These are phyloP conservation scores for Drosophila infuscata DNA, from an alignment of 2,888 invertebrate species.

Conservation along the genomic window DNA sequence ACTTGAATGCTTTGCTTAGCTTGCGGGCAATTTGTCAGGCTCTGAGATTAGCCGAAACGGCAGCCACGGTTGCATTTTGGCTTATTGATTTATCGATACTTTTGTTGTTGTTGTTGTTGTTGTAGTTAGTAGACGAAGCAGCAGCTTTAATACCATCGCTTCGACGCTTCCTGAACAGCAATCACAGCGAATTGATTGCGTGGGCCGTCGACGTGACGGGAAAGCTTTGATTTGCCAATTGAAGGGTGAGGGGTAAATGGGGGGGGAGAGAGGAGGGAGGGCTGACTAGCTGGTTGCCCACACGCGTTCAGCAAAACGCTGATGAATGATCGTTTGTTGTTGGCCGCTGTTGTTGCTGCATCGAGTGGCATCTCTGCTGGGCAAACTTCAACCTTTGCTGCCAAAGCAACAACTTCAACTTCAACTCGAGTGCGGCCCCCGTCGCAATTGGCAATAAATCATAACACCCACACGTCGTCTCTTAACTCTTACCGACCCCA, in stretches of 20 bases:
- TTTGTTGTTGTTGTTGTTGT: constrained; percentile 11
- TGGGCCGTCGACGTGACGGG: constrained; percentile 44
- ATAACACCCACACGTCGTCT: constrained; percentile 70
- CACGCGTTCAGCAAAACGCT: constrained; percentile 55
- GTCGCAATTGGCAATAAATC: constrained; percentile 78
- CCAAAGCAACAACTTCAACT: constrained; percentile 6
- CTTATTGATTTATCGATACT: constrained; percentile 67
- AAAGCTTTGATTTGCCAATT: constrained; percentile 50
- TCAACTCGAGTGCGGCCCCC: constrained; percentile 32
- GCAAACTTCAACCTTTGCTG: constrained; percentile 36
- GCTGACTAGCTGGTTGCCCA: constrained; percentile 38
- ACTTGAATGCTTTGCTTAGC: constrained; percentile 27
- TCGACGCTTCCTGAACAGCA: constrained; percentile 54
- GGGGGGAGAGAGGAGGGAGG: not conserved
- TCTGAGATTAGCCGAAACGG: constrained; percentile 51
- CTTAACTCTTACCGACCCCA: constrained; percentile 4
- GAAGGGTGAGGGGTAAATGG: not conserved
- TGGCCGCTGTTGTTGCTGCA: constrained; percentile 21
- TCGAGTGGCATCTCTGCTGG: constrained; percentile 38
- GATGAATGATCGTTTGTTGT: constrained; percentile 50
- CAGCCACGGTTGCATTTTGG: constrained; percentile 64
- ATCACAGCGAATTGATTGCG: constrained; percentile 56
- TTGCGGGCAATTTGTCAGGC: constrained; percentile 64
- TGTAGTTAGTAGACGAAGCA: constrained; percentile 14
- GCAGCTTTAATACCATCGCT: constrained; percentile 29